Conservation (phyloP, 2,113 vertebrate genomes). For the Sciurus niger region DNA sequence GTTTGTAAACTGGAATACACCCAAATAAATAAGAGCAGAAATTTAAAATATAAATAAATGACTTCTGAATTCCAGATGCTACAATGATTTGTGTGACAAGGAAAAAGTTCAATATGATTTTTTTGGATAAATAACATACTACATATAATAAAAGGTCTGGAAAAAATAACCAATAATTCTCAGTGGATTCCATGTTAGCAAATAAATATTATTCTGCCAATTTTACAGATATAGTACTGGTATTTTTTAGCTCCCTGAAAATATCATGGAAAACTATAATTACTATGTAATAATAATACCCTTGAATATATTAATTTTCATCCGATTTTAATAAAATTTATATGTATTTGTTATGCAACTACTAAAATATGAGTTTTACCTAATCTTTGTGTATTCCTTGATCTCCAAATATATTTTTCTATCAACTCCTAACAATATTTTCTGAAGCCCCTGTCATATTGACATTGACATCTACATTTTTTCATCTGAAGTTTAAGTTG, state of each 20-base stretch:
- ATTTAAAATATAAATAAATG: background rate
- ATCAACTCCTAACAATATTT: background rate
- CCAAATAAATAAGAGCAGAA: background rate
- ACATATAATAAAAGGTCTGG: background rate
- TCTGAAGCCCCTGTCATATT: background rate
- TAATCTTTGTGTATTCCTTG: background rate
- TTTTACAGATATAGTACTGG: background rate
- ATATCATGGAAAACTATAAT: background rate
- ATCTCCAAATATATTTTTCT: background rate
- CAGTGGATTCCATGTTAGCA: background rate
- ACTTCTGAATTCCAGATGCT: background rate
- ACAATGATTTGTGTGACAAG: background rate
- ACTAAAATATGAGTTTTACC: background rate
- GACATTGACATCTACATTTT: background rate
- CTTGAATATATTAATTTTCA: background rate
- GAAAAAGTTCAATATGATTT: background rate
- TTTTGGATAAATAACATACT: background rate
- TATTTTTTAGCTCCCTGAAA: background rate
- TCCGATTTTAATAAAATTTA: background rate
- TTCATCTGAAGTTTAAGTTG: background rate
- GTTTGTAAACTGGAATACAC: background rate
- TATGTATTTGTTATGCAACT: background rate
- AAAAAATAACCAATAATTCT: background rate
- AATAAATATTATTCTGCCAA: background rate
- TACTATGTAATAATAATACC: background rate